These are phyloP conservation scores for Hirtodrosophila cameraria DNA, from an alignment of 2,888 invertebrate species.

Conservation along the genomic window DNA sequence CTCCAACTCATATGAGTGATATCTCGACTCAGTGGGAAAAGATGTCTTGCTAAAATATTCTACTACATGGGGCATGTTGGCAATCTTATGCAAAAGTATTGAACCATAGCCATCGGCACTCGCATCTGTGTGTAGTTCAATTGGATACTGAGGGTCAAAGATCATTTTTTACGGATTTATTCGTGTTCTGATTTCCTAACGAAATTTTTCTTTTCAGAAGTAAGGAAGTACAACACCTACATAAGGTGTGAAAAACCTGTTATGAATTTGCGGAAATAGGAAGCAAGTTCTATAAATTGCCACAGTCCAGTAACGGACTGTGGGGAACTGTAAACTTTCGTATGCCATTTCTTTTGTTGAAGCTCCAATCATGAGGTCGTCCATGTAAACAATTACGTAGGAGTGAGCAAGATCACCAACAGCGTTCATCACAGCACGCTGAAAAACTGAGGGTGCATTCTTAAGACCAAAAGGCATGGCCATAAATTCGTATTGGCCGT, in stretches of 20 bases:
- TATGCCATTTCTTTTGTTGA: not conserved
- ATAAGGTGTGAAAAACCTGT: slow-evolving; percentile 3
- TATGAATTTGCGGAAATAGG: slow-evolving; percentile 18
- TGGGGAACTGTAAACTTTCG: too few relatives aligned
- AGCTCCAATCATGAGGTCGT: not conserved
- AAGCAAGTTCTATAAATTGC: slow-evolving; percentile 16
- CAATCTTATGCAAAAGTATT: not conserved
- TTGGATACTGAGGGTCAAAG: not conserved
- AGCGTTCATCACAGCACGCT: slow-evolving; percentile 9
- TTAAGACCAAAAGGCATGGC: slow-evolving; percentile 8
- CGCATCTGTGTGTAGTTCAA: not conserved
- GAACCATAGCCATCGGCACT: not conserved
- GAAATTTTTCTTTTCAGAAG: slow-evolving; percentile 15
- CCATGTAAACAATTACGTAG: slow-evolving; percentile 6
- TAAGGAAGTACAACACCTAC: slow-evolving; percentile 7
- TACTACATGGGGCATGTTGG: not conserved
- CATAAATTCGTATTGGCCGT: slow-evolving; percentile 6
- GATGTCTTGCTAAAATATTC: not conserved
- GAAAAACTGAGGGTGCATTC: slow-evolving; percentile 11
- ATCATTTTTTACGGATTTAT: slow-evolving; percentile 4
- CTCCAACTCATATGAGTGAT: not conserved
- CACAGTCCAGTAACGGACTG: not conserved
- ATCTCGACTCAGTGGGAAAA: too few relatives aligned
- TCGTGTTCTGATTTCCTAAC: slow-evolving; percentile 4
- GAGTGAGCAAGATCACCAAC: slow-evolving; percentile 11